Percentiles rank a stretch among this genome's conserved stretches.
phyloP scores from a whole-genome alignment of 2,113 vertebrate species.

The Paraplagusia blochii region DNA sequence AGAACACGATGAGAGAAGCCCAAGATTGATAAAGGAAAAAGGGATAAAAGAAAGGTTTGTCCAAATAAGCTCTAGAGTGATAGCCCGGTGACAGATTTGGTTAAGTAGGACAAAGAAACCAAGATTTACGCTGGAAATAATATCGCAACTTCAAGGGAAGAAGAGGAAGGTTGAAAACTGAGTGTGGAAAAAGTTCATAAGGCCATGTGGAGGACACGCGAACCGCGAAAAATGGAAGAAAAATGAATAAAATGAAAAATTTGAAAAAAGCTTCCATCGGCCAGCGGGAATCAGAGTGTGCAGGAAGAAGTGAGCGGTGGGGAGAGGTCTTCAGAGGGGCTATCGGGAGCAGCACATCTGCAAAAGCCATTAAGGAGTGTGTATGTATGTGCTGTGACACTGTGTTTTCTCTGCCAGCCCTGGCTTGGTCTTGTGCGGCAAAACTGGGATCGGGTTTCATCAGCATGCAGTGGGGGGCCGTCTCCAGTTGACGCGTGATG shows the following conservation, averaged over 20 bases:
- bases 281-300: conserved; percentile 63
- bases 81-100: conserved; percentile 35
- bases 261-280: conserved; percentile 73
- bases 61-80: conserved; percentile 11
- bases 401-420: conserved; percentile 82
- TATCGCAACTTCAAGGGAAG: conserved; percentile 1
- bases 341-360: conserved; percentile 84
- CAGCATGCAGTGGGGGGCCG: conserved; percentile 92
- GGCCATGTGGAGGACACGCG: conserved; percentile 48
- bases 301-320: conserved; percentile 10
- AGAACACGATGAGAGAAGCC: conserved; percentile 4
- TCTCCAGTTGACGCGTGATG: conserved; percentile 98
- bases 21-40: conserved; percentile 3
- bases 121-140: conserved; percentile 12
- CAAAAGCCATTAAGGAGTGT: conserved; percentile 86
- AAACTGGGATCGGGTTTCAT: conserved; percentile 95
- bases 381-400: conserved; percentile 59
- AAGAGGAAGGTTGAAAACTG: conserved; percentile 3
- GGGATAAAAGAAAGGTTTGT: neutral
- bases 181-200: conserved; percentile 28
- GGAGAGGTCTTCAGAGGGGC: conserved; percentile 47
- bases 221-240: conserved; percentile 31
- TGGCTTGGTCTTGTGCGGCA: conserved; percentile 87
- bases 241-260: conserved; percentile 58
- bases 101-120: conserved; percentile 11